phyloP scores from a whole-genome alignment of 2,888 invertebrate species.

The Tetragnatha montana region DNA sequence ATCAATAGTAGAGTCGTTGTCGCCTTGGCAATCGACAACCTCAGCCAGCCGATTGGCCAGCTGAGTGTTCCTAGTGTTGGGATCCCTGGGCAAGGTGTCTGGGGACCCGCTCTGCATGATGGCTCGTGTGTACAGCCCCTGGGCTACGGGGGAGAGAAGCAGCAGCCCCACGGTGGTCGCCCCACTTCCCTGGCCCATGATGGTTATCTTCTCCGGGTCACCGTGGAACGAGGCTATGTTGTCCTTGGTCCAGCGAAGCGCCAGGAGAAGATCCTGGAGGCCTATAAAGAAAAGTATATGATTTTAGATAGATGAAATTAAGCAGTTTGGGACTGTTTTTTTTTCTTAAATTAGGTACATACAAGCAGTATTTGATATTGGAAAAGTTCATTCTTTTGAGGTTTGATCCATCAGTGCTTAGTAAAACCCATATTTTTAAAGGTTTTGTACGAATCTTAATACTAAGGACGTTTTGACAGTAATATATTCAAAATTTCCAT shows the following conservation, averaged over 20 bases:
- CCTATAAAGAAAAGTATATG: background rate
- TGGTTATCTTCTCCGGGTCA: slow-evolving; percentile 17
- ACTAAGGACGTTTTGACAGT: too few species aligned
- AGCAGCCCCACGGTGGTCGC: slow-evolving; percentile 27
- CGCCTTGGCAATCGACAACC: slow-evolving; percentile 26
- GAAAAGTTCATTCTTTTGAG: too few species aligned
- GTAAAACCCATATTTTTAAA: too few species aligned
- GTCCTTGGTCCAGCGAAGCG: slow-evolving; percentile 22
- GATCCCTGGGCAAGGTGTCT: background rate
- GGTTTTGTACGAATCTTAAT: too few species aligned
- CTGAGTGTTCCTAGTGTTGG: slow-evolving; percentile 12
- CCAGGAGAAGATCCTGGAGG: slow-evolving; percentile 27
- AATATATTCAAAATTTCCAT: too few species aligned
- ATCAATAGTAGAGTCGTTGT: slow-evolving; percentile 7
- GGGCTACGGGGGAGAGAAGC: slow-evolving; percentile 38
- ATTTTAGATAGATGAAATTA: too few species aligned
- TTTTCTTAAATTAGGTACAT: too few species aligned
- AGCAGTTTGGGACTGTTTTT: too few species aligned
- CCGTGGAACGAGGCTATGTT: slow-evolving; percentile 41
- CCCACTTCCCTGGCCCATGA: slow-evolving; percentile 41
- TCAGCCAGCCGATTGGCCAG: slow-evolving; percentile 32
- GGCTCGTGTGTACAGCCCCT: slow-evolving; percentile 37
- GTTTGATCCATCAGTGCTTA: too few species aligned
- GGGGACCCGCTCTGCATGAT: slow-evolving; percentile 48
- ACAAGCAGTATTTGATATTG: too few species aligned